Conservation (phyloP, 2,888 invertebrate species). For the Lepidochrysops patricia region DNA sequence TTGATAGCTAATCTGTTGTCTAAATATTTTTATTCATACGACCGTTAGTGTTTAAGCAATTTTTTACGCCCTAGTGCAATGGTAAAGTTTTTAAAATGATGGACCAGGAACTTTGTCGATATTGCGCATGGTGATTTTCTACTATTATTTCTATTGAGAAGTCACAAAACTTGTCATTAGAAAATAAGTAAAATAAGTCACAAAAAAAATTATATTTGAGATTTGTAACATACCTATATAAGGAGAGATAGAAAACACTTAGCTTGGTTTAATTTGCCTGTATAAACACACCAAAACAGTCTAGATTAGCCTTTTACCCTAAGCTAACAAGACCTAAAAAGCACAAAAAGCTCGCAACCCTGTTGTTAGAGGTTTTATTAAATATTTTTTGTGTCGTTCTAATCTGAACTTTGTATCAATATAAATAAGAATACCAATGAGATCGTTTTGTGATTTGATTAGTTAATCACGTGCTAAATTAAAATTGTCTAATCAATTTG, state of each 20-base stretch:
- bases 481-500: constrained; percentile 11
- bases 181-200: no score
- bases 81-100: no score
- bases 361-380: constrained; percentile 5
- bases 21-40: no score
- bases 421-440: neutral
- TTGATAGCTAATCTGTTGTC: no score
- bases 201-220: no score
- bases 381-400: neutral
- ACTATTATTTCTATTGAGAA: no score
- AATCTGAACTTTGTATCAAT: neutral
- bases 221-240: no score
- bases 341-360: constrained; percentile 3
- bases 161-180: no score
- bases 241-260: neutral
- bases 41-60: no score
- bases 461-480: constrained; percentile 1
- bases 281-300: neutral
- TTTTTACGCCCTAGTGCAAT: no score
- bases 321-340: neutral
- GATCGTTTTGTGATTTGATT: neutral
- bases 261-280: neutral
- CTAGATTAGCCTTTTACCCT: constrained; percentile 4
- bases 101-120: no score
- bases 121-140: no score